A percentile compares a stretch with the other conserved stretches of the same genome.
These are phyloP conservation scores for Hycleus cichorii DNA, from an alignment of 1,140 invertebrate genomes.

Conservation along the genomic window DNA sequence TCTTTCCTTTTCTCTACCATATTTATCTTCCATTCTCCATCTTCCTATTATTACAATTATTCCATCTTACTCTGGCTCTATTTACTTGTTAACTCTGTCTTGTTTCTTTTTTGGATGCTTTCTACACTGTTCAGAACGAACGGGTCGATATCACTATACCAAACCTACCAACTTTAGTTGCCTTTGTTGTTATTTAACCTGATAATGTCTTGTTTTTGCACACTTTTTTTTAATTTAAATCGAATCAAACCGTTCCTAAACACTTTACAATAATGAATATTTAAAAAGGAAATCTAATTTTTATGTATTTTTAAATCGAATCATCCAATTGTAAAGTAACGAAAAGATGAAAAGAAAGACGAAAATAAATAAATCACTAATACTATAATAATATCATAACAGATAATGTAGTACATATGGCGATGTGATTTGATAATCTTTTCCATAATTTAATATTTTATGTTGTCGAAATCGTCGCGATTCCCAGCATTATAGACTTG, in stretches of 20 bases:
- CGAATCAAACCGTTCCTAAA: too few relatives aligned
- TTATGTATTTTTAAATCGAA: too few relatives aligned
- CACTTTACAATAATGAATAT: too few relatives aligned
- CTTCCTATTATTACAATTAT: neutral
- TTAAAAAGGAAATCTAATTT: too few relatives aligned
- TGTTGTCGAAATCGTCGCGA: conserved; percentile 13
- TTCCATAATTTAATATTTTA: conserved; percentile 22
- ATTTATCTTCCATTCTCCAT: neutral
- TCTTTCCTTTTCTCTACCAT: conserved; percentile 5
- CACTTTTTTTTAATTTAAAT: too few relatives aligned
- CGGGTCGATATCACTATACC: conserved; percentile 20
- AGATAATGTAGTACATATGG: conserved; percentile 15
- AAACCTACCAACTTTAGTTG: conserved; percentile 21
- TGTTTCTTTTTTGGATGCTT: neutral
- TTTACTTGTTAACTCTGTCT: neutral
- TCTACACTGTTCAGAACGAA: conserved; percentile 8
- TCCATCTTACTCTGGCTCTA: neutral
- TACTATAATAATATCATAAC: conserved; percentile 3
- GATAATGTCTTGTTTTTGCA: conserved; percentile 15
- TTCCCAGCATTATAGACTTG: conserved; percentile 13
- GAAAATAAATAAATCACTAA: conserved; percentile 1
- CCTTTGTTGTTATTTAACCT: conserved; percentile 23
- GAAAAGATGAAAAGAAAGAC: too few relatives aligned
- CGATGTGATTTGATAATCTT: conserved; percentile 4
- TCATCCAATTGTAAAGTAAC: too few relatives aligned